These are phyloP conservation scores for Hololepta plana DNA, from an alignment of 2,888 invertebrate genomes.

Conservation along the genomic window DNA sequence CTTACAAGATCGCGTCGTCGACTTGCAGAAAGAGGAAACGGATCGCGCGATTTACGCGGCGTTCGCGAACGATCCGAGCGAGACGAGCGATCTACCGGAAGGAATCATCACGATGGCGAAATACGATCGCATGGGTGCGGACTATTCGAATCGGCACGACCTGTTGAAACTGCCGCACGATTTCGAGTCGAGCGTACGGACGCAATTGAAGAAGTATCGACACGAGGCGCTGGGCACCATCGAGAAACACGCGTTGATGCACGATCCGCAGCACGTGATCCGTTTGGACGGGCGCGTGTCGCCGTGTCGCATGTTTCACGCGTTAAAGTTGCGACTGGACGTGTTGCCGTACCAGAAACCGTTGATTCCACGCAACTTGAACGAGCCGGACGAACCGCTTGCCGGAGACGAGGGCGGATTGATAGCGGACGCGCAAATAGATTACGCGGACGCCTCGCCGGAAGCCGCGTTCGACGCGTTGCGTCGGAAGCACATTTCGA, in stretches of 20 bases:
- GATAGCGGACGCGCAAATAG: conserved; percentile 10
- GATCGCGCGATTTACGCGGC: conserved; percentile 25
- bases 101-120: too few species aligned
- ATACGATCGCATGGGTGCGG: too few species aligned
- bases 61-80: conserved; percentile 20
- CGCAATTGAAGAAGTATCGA: conserved; percentile 34
- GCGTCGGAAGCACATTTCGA: conserved; percentile 16
- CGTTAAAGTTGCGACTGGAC: conserved; percentile 28
- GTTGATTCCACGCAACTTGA: conserved; percentile 20
- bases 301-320: conserved; percentile 30
- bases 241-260: conserved; percentile 32
- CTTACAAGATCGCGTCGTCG: conserved; percentile 16
- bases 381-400: conserved; percentile 8
- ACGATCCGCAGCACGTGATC: conserved; percentile 34
- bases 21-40: conserved; percentile 14
- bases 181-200: conserved; percentile 25
- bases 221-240: conserved; percentile 27
- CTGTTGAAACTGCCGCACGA: conserved; percentile 28
- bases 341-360: conserved; percentile 21
- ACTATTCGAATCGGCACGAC: too few species aligned
- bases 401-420: conserved; percentile 4
- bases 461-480: conserved; percentile 22
- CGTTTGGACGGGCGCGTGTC: conserved; percentile 38
- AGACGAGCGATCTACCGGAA: too few species aligned
- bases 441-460: conserved; percentile 13